Conservation (phyloP, 1,140 invertebrate species). For the Periplaneta americana region DNA sequence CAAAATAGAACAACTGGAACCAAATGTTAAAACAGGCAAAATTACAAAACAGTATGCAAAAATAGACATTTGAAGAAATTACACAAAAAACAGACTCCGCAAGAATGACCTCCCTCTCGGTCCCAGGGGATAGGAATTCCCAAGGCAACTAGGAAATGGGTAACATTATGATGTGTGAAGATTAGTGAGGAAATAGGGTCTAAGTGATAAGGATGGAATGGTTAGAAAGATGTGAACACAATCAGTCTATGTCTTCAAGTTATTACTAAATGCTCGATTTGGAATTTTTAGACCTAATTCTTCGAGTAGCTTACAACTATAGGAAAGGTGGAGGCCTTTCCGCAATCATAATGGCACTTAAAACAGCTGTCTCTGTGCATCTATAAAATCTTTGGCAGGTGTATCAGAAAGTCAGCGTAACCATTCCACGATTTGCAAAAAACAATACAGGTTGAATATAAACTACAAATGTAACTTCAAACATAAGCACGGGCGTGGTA, state of each 20-base stretch:
- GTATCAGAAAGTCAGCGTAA: not conserved
- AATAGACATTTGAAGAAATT: conserved; percentile 17
- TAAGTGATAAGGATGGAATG: not conserved
- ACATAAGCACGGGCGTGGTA: not conserved
- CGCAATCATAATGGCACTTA: conserved; percentile 18
- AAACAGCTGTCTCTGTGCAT: conserved; percentile 5
- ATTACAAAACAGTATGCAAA: conserved; percentile 21
- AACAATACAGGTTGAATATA: not conserved
- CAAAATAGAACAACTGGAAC: conserved; percentile 1
- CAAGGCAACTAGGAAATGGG: conserved; percentile 14
- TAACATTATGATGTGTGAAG: not conserved
- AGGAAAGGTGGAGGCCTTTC: conserved; percentile 4
- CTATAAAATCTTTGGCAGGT: not conserved
- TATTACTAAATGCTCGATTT: not conserved
- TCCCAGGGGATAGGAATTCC: conserved; percentile 12
- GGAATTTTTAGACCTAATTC: not conserved
- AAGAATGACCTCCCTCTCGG: conserved; percentile 10
- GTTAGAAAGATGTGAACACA: conserved; percentile 4
- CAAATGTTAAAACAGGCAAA: conserved; percentile 15
- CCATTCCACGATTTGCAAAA: conserved; percentile 6
- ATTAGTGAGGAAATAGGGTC: not conserved
- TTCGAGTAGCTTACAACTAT: not conserved
- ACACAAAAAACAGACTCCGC: conserved; percentile 15
- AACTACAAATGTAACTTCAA: not conserved
- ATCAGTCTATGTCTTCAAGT: conserved; percentile 7